These are phyloP conservation scores for Notocelia uddmanniana DNA, from an alignment of 2,888 invertebrate species.

Conservation along the genomic window DNA sequence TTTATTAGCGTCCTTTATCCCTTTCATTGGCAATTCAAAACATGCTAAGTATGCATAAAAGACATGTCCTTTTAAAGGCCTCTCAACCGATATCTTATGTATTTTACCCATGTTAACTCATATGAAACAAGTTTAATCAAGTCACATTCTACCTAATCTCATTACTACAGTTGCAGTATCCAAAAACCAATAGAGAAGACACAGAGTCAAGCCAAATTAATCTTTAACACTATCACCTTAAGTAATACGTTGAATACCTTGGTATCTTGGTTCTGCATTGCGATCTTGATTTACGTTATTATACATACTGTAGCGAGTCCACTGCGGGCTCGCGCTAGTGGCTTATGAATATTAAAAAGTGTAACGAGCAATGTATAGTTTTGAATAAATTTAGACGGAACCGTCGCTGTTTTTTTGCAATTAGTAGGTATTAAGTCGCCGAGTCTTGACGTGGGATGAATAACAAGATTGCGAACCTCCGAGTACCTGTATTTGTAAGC, in stretches of 20 bases:
- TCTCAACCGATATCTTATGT: conserved; percentile 26
- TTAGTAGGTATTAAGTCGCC: conserved; percentile 25
- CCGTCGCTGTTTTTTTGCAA: conserved; percentile 31
- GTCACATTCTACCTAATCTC: conserved; percentile 28
- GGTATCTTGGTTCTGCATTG: conserved; percentile 7
- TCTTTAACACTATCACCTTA: neutral
- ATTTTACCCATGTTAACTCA: conserved; percentile 26
- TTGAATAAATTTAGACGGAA: conserved; percentile 33
- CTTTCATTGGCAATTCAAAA: conserved; percentile 1
- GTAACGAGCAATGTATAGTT: conserved; percentile 38
- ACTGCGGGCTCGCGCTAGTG: conserved; percentile 15
- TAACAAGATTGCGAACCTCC: conserved; percentile 8
- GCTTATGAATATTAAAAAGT: conserved; percentile 39
- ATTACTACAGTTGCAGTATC: conserved; percentile 23
- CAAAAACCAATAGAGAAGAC: neutral
- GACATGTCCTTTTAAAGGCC: conserved; percentile 20
- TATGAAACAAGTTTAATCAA: conserved; percentile 34
- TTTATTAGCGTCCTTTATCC: neutral
- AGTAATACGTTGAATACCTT: neutral
- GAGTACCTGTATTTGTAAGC: neutral
- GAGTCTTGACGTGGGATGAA: conserved; percentile 17
- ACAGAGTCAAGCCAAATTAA: neutral
- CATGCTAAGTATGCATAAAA: neutral
- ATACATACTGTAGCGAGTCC: conserved; percentile 10
- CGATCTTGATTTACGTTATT: conserved; percentile 18